Conservation (phyloP, 2,888 invertebrate species). For the Andricus curvator region DNA sequence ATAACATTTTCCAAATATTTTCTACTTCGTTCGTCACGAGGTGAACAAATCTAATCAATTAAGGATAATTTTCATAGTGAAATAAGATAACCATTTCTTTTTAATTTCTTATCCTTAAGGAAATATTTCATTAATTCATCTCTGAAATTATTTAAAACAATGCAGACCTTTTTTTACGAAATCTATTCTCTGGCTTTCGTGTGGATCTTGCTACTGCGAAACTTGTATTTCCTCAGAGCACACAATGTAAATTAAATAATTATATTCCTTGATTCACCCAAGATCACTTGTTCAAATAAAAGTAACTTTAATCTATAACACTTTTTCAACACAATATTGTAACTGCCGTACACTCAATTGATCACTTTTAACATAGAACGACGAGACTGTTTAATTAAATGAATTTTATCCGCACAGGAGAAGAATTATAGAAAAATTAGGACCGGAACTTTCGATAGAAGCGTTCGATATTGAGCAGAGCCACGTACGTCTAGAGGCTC, state of each 20-base stretch:
- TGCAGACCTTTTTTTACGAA: not conserved
- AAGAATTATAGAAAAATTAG: not conserved
- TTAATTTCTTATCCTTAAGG: not conserved
- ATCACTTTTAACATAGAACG: not conserved
- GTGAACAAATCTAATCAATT: no score
- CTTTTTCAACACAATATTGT: not conserved
- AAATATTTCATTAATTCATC: not conserved
- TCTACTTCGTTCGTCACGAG: no score
- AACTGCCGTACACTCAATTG: not conserved
- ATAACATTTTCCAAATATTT: no score
- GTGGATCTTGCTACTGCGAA: not conserved
- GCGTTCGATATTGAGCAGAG: slow-evolving; percentile 51
- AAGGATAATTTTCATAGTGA: no score
- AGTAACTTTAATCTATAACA: not conserved
- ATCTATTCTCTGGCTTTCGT: not conserved
- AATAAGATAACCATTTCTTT: no score
- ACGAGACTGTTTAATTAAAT: not conserved
- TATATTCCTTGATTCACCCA: not conserved
- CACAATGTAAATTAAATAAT: not conserved
- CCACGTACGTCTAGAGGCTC: slow-evolving; percentile 55
- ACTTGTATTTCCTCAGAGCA: slow-evolving; percentile 1
- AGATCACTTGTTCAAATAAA: not conserved
- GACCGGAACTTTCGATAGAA: slow-evolving; percentile 16
- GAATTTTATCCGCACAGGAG: not conserved
- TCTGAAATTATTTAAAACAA: not conserved